phyloP scores from a whole-genome alignment of 2,113 vertebrate genomes.

The Caranx ignobilis region DNA sequence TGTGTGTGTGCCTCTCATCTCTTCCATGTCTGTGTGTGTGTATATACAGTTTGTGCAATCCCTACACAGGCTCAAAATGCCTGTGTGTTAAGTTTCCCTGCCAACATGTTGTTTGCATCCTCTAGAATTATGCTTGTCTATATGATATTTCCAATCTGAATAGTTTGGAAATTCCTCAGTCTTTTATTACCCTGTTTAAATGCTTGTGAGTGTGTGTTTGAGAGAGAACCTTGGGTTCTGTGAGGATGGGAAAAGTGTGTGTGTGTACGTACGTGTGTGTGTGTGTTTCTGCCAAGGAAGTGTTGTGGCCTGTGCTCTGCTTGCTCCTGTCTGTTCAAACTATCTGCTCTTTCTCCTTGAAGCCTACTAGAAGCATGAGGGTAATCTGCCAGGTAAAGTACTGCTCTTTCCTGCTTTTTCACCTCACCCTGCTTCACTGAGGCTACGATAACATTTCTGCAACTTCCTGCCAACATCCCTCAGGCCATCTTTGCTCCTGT shows the following conservation, averaged over 20 bases:
- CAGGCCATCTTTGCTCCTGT: constrained; percentile 34
- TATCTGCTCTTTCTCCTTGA: constrained; percentile 95
- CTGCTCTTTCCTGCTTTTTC: constrained; percentile 87
- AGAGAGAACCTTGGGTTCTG: constrained; percentile 12
- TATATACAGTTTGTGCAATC: constrained; percentile 20
- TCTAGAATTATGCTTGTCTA: constrained; percentile 47
- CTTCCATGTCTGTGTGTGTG: constrained; percentile 39
- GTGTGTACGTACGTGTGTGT: constrained; percentile 18
- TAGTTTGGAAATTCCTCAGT: constrained; percentile 73
- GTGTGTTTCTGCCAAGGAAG: constrained; percentile 48
- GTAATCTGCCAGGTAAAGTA: constrained; percentile 99
- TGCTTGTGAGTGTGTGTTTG: constrained; percentile 18
- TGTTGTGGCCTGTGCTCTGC: constrained; percentile 77
- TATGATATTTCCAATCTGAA: constrained; percentile 74
- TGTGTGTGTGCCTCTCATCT: constrained; percentile 33
- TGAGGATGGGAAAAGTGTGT: constrained; percentile 3
- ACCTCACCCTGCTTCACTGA: constrained; percentile 78
- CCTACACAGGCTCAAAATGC: constrained; percentile 46
- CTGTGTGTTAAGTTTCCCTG: constrained; percentile 43
- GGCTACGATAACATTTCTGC: constrained; percentile 78
- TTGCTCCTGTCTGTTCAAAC: constrained; percentile 91
- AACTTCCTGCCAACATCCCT: constrained; percentile 73
- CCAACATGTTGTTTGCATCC: constrained; percentile 61
- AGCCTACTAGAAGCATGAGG: constrained; percentile 99
- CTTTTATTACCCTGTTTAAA: constrained; percentile 51